Conservation (phyloP, 2,797 vertebrate genomes). For the Sebastiscus albofasciatus region DNA sequence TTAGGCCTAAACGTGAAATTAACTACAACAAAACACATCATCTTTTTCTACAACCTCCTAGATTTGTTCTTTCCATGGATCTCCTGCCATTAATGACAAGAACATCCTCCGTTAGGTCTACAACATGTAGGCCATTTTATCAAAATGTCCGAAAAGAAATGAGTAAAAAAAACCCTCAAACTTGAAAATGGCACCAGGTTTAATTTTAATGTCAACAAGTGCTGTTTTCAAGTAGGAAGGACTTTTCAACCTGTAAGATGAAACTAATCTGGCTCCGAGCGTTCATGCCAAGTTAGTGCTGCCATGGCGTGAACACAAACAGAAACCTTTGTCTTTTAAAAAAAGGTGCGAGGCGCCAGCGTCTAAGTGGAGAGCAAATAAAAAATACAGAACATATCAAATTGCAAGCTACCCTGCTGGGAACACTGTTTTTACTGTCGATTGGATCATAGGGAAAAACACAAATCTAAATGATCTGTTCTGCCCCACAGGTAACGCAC, state of each 20-base stretch:
- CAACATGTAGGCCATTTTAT: background rate
- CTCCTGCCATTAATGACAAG: background rate
- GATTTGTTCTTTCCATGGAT: background rate
- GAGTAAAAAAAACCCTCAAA: background rate
- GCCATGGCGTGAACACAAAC: conserved; percentile 68
- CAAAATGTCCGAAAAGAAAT: conserved; percentile 2
- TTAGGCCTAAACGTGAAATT: background rate
- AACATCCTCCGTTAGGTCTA: conserved; percentile 2
- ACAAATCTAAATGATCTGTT: conserved; percentile 29
- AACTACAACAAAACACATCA: background rate
- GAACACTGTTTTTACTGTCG: conserved; percentile 53
- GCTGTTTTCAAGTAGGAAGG: conserved; percentile 26
- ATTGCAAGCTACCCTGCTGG: conserved; percentile 42
- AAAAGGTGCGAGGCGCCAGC: conserved; percentile 45
- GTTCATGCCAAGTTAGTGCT: conserved; percentile 46
- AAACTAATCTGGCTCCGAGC: conserved; percentile 47
- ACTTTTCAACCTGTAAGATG: conserved; percentile 52
- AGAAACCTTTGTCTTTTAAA: conserved; percentile 68
- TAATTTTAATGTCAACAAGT: conserved; percentile 43
- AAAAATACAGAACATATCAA: conserved; percentile 61
- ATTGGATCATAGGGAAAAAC: conserved; percentile 42
- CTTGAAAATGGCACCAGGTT: conserved; percentile 24
- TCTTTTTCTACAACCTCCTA: background rate
- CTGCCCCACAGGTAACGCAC: conserved; percentile 19
- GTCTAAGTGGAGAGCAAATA: conserved; percentile 56